These are phyloP conservation scores for Vidua chalybeata DNA, from an alignment of 2,113 vertebrate genomes.

Conservation along the genomic window DNA sequence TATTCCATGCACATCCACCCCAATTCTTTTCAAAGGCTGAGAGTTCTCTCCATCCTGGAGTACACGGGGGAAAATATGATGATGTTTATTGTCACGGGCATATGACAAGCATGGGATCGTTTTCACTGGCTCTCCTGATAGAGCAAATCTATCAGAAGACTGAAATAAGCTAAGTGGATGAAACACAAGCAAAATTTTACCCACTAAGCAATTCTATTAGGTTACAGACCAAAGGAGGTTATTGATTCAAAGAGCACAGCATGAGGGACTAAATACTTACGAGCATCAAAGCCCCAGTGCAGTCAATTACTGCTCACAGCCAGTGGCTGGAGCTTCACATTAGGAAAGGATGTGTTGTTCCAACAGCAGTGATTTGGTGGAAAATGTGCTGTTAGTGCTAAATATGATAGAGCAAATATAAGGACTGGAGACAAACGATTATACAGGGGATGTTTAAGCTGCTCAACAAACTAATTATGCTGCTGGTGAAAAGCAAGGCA, in stretches of 20 bases:
- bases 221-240: neutral
- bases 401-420: neutral
- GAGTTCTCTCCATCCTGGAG: neutral
- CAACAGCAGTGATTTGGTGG: neutral
- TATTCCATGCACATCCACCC: neutral
- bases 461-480: neutral
- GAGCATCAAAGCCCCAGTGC: neutral
- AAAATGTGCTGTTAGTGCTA: neutral
- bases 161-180: neutral
- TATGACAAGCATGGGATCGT: neutral
- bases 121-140: neutral
- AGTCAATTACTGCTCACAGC: neutral
- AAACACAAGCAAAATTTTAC: conserved; percentile 9
- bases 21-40: neutral
- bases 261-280: neutral
- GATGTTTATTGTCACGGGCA: neutral
- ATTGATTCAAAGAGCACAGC: conserved; percentile 22
- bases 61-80: fast-evolving
- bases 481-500: neutral
- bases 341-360: neutral
- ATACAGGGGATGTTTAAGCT: neutral
- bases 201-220: conserved; percentile 24
- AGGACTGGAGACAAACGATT: neutral
- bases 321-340: neutral
- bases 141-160: neutral